These are phyloP conservation scores for Galagoides demidoff DNA, from an alignment of 2,797 vertebrate species.

Conservation along the genomic window DNA sequence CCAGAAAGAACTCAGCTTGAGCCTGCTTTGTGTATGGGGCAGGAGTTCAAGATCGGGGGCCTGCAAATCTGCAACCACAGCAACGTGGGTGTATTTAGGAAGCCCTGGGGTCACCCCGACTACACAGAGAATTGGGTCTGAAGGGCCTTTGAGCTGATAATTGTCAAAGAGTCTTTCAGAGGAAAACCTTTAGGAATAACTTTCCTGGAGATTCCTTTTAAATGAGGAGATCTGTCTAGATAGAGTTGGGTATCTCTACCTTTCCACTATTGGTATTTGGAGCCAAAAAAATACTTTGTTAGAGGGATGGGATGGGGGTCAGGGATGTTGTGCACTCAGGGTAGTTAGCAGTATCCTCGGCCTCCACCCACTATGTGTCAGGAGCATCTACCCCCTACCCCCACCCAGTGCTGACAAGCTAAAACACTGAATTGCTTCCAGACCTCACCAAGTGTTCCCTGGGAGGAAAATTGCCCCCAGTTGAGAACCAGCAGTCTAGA, in stretches of 20 bases:
- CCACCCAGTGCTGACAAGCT: background rate
- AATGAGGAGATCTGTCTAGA: background rate
- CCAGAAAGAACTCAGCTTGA: background rate
- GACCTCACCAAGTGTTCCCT: background rate
- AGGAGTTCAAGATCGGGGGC: background rate
- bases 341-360: background rate
- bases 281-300: background rate
- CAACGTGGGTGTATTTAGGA: background rate
- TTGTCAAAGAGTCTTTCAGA: background rate
- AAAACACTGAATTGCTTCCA: background rate
- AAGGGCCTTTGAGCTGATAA: background rate
- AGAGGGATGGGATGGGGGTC: background rate
- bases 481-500: background rate
- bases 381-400: background rate
- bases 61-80: background rate
- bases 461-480: background rate
- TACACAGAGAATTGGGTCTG: background rate
- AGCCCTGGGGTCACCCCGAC: background rate
- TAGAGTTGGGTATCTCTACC: background rate
- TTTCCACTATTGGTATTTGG: background rate
- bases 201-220: background rate
- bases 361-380: background rate
- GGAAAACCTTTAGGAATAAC: background rate
- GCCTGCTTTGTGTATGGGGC: background rate
- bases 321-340: rapidly evolving